Evolutionary conservation across 2,797 vertebrate species (phyloP).

Genomic region (Percopsis omiscomaycus): DNA sequence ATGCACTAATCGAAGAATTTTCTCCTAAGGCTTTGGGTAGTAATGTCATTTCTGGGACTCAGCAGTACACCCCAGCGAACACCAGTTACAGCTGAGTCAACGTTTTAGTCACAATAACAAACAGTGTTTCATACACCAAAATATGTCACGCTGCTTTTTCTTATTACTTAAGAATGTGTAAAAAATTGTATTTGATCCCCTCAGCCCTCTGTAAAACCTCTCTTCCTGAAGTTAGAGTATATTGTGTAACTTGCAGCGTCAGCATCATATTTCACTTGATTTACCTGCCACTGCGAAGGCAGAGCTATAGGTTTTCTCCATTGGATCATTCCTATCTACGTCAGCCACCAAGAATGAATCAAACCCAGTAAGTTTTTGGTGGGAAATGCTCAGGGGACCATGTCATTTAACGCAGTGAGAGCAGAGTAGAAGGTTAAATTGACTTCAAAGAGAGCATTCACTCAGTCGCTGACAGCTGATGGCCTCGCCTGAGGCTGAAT

Average conservation of each 20-base stretch:
- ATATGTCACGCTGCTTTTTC: conserved; percentile 58
- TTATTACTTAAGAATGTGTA: conserved; percentile 44
- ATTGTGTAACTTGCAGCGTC: not conserved
- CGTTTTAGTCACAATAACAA: conserved; percentile 31
- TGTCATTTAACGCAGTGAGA: conserved; percentile 16
- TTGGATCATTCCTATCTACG: not conserved
- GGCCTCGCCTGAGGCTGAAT: conserved; percentile 28
- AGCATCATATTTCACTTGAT: conserved; percentile 39
- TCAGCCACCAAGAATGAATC: not conserved
- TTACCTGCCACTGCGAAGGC: conserved; percentile 16
- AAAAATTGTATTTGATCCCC: conserved; percentile 43
- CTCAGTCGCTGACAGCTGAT: conserved; percentile 41
- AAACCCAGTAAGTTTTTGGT: conserved; percentile 9
- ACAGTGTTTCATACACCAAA: conserved; percentile 61
- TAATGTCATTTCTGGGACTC: conserved; percentile 49
- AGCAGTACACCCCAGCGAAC: conserved; percentile 38
- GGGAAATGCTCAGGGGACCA: conserved; percentile 1
- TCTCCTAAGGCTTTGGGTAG: conserved; percentile 55
- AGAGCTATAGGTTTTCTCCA: conserved; percentile 3
- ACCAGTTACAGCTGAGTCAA: not conserved
- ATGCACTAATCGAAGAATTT: conserved; percentile 10
- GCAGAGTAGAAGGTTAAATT: conserved; percentile 36
- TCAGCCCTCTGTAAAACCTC: conserved; percentile 7
- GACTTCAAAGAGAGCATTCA: conserved; percentile 44
- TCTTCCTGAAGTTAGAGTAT: not conserved